Percentiles rank a stretch among this genome's conserved stretches.
phyloP scores from a whole-genome alignment of 92 coral and sea anemone species.

The Diadumene lineata region DNA sequence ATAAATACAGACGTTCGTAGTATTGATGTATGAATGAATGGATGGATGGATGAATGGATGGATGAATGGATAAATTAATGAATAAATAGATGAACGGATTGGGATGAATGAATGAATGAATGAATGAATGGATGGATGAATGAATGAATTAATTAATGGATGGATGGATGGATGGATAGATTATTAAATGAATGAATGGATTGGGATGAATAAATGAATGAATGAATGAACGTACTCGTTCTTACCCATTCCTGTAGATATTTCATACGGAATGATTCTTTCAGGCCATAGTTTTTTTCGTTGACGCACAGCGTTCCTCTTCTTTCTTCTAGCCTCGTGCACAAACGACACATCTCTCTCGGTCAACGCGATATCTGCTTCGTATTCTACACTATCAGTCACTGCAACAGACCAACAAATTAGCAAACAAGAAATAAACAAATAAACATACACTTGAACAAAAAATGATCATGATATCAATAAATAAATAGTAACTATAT shows the following conservation, averaged over 20 bases:
- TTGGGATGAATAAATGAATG: not conserved
- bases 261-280: conserved; percentile 79
- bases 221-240: not conserved
- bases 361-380: conserved; percentile 83
- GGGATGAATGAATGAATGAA: not conserved
- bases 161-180: not conserved
- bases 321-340: conserved; percentile 39
- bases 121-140: not conserved
- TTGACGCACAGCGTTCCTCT: conserved; percentile 82
- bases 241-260: conserved; percentile 81
- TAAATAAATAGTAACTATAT: no score
- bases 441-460: no score
- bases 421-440: no score
- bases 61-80: not conserved
- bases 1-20: no score
- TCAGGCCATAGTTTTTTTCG: conserved; percentile 88
- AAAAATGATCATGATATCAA: no score
- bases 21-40: not conserved
- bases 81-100: not conserved
- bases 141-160: not conserved
- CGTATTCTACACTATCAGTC: conserved; percentile 66
- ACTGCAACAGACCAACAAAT: conserved; percentile 48
- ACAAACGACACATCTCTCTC: conserved; percentile 73
- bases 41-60: not conserved
- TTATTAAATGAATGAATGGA: not conserved